Conservation (phyloP, 2,797 vertebrate genomes). For the Notoglanidium macrostoma region DNA sequence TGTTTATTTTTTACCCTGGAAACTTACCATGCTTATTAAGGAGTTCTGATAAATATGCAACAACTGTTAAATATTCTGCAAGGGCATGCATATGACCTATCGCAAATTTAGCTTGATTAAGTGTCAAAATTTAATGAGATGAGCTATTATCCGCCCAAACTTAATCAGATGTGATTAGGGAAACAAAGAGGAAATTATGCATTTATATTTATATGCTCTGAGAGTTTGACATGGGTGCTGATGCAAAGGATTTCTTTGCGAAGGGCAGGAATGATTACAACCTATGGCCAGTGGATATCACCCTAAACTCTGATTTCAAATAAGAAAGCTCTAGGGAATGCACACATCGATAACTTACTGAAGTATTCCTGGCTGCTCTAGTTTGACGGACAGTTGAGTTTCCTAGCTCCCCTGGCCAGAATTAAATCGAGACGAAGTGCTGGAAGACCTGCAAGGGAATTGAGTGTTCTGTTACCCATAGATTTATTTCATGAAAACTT, state of each 20-base stretch:
- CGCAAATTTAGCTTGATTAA: slow-evolving; percentile 59
- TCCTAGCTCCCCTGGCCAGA: slow-evolving; percentile 38
- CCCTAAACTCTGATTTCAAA: slow-evolving; percentile 33
- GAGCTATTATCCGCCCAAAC: slow-evolving; percentile 56
- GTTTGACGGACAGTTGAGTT: slow-evolving; percentile 45
- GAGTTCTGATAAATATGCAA: slow-evolving; percentile 57
- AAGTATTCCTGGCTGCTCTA: slow-evolving; percentile 35
- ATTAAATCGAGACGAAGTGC: slow-evolving; percentile 38
- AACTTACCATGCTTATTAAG: slow-evolving; percentile 47
- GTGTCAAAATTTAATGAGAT: slow-evolving; percentile 61
- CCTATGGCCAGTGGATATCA: slow-evolving; percentile 30
- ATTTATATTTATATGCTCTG: slow-evolving; percentile 47
- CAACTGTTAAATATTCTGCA: slow-evolving; percentile 39
- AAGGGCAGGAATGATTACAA: slow-evolving; percentile 29
- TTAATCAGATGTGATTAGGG: slow-evolving; percentile 56
- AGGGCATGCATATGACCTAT: slow-evolving; percentile 55
- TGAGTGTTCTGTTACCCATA: background rate
- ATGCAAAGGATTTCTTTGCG: slow-evolving; percentile 28
- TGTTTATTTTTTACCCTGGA: slow-evolving; percentile 35
- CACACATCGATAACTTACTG: slow-evolving; percentile 44
- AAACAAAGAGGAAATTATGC: slow-evolving; percentile 46
- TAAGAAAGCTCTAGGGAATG: slow-evolving; percentile 29
- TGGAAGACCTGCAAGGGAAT: slow-evolving; percentile 10
- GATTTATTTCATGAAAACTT: slow-evolving; percentile 15
- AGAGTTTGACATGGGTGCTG: slow-evolving; percentile 32